phyloP scores from a whole-genome alignment of 2,113 vertebrate species.

The Anhinga anhinga region DNA sequence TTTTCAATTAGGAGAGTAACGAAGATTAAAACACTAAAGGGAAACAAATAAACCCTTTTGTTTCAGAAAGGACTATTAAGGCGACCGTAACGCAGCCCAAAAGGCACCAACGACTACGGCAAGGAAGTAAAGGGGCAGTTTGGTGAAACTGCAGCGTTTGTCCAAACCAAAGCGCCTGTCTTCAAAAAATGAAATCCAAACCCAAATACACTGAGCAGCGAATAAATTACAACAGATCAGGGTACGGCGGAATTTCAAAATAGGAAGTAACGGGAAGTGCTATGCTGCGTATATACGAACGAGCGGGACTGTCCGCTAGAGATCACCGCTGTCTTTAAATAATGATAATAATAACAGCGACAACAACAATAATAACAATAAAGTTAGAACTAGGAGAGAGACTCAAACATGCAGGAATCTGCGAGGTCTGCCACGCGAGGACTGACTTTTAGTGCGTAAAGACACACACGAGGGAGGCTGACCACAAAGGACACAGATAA shows the following conservation, averaged over 20 bases:
- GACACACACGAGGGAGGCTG: neutral
- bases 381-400: neutral
- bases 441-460: neutral
- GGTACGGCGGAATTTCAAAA: rapidly evolving
- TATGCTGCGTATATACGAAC: neutral
- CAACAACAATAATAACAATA: rapidly evolving
- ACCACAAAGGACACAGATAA: too few relatives aligned
- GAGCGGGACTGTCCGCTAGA: neutral
- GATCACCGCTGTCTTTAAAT: too few relatives aligned
- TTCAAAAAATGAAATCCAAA: neutral
- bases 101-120: neutral
- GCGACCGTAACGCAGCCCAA: neutral
- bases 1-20: neutral
- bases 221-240: neutral
- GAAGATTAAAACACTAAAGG: neutral
- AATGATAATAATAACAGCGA: rapidly evolving
- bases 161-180: neutral
- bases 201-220: neutral
- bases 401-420: too few relatives aligned
- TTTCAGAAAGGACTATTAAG: neutral
- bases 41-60: neutral
- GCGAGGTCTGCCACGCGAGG: neutral
- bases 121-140: neutral
- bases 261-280: rapidly evolving
- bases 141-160: neutral